Base-by-base conservation (phyloP, 2,113 vertebrate species). In the Suricata suricatta region DNA sequence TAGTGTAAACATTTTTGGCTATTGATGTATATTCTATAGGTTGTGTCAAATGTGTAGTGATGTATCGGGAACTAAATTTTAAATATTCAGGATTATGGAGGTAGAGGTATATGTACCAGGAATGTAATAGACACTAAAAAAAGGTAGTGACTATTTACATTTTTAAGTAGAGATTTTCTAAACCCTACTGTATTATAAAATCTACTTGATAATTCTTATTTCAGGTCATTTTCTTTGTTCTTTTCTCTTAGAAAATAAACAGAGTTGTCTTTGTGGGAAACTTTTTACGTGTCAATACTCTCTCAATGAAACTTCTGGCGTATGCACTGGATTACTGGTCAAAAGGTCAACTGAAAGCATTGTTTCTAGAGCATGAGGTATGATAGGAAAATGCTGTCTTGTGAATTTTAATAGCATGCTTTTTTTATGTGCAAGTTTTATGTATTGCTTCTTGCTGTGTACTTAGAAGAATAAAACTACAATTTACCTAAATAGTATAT, bases 251-350 rank as follows among this genome's bases (percentile, higher is more conserved):
- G 99, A 99, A 99, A 98, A 99, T 99, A 98, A 99, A 99, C 97
- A 98, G 99, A 98, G 99, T 99, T 98, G 99, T 99, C 93, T 99
- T 99, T 98, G 99, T 99, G 96, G 99, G 99, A 41, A 99, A 99
- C 98, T 99, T 99, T 97, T 98, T 99, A 90, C 99, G 99, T 97
- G 99, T 99, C 96, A 99, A 99, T 99, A 99, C 99, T 25, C 99
- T 99, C 81, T 99, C 99, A 6, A 99, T 99, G 99, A 99, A 99
- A 98, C 99, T 99, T 97, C 94, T 99, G 98, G 99, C 99, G 1
- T 99, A 99, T 98, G 99, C 99, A 98, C 98, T 99, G 99, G 99
- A 99, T 98, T 99, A 99, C 85, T 99, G 99, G 99, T 99, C 99
- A 21, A 99, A 99, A 97, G 99, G 99, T 77, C 99, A 99, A 92